Conservation (phyloP, 2,797 vertebrate species). For the Catharus ustulatus region DNA sequence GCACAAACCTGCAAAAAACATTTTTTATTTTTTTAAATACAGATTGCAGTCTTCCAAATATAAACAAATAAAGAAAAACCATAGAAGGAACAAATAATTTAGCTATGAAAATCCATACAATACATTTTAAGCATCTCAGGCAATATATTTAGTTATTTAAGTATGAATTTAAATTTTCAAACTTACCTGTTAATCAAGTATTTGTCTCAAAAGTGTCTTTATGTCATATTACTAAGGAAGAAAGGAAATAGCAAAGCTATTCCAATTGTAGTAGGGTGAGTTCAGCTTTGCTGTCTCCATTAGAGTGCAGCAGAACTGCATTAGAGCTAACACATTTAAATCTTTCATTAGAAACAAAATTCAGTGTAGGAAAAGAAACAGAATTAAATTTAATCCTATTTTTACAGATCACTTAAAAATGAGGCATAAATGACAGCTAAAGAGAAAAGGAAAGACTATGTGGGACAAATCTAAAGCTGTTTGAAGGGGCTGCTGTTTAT, state of each 20-base stretch:
- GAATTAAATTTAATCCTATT: neutral
- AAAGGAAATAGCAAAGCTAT: neutral
- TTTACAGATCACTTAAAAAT: neutral
- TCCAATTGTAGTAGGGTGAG: neutral
- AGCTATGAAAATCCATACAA: neutral
- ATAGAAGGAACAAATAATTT: neutral
- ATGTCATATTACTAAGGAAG: neutral
- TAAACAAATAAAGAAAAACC: neutral
- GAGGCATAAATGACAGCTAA: neutral
- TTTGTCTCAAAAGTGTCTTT: neutral
- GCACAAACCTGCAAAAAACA: neutral
- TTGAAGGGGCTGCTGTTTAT: neutral
- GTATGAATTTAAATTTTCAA: neutral
- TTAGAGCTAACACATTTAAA: constrained; percentile 5
- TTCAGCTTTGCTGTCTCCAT: neutral
- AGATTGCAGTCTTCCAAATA: neutral
- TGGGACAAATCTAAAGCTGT: neutral
- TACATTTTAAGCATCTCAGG: neutral
- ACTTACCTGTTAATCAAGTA: neutral
- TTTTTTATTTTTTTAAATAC: neutral
- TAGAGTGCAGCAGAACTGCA: neutral
- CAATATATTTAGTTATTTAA: neutral
- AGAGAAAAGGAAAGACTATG: neutral
- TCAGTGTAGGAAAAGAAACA: neutral
- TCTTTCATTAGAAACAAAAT: constrained; percentile 21